Evolutionary conservation across 2,888 invertebrate species (phyloP).

Genomic region (Heliothis peltigera): DNA sequence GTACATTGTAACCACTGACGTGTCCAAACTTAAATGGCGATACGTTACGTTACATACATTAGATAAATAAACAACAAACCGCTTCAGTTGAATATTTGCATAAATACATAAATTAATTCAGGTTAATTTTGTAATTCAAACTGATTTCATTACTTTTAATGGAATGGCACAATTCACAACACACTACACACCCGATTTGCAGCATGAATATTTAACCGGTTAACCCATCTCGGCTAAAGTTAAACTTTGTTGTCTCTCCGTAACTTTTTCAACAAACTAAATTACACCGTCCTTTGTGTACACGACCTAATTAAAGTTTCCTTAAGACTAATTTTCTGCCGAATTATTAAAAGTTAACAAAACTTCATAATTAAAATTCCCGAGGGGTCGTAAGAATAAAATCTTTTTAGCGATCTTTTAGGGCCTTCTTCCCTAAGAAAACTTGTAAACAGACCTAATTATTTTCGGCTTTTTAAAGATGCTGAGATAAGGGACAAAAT

Average conservation of each 20-base stretch:
- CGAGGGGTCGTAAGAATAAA: conserved; percentile 66
- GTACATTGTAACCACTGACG: background rate
- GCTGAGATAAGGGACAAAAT: conserved; percentile 42
- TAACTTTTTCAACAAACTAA: conserved; percentile 58
- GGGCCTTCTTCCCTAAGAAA: conserved; percentile 51
- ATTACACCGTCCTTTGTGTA: conserved; percentile 73
- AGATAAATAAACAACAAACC: background rate
- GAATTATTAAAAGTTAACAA: conserved; percentile 79
- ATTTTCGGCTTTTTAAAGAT: conserved; percentile 46
- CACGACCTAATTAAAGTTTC: conserved; percentile 80
- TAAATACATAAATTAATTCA: background rate
- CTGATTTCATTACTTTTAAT: background rate
- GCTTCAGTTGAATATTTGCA: background rate
- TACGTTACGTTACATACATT: too few species aligned
- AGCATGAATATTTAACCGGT: conserved; percentile 32
- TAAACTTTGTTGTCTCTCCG: conserved; percentile 13
- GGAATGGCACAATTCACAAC: background rate
- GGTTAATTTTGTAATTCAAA: background rate
- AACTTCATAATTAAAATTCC: conserved; percentile 79
- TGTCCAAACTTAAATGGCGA: background rate
- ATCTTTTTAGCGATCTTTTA: conserved; percentile 64
- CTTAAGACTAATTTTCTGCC: conserved; percentile 75
- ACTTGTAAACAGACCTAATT: conserved; percentile 59
- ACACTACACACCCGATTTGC: conserved; percentile 6
- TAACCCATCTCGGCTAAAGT: conserved; percentile 31